phyloP scores from a whole-genome alignment of 2,888 invertebrate genomes.

The Drosophila melanocephala region DNA sequence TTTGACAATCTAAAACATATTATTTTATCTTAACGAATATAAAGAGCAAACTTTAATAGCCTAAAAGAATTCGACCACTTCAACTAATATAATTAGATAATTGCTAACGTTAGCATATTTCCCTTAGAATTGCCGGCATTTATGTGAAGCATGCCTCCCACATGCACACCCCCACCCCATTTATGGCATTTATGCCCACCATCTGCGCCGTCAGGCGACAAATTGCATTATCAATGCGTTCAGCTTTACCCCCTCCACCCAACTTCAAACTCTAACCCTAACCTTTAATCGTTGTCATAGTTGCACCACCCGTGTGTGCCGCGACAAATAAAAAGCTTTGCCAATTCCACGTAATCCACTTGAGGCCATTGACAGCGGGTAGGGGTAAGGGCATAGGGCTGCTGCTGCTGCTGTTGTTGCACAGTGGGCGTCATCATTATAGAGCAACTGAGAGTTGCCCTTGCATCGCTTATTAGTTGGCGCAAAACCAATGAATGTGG shows the following conservation, averaged over 20 bases:
- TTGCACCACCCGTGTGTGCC: slow-evolving; percentile 28
- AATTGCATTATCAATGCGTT: slow-evolving; percentile 66
- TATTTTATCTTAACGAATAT: background rate
- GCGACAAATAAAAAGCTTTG: slow-evolving; percentile 46
- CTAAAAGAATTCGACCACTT: background rate
- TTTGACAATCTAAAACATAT: background rate
- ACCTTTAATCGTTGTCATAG: background rate
- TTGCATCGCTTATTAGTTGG: slow-evolving; percentile 67
- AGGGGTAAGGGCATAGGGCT: background rate
- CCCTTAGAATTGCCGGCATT: background rate
- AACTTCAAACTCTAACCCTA: background rate
- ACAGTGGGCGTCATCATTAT: slow-evolving; percentile 57
- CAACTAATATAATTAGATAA: background rate
- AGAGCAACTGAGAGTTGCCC: slow-evolving; percentile 45
- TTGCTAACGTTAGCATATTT: background rate
- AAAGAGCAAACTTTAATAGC: background rate
- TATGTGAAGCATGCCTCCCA: slow-evolving; percentile 10
- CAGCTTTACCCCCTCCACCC: background rate
- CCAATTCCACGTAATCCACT: slow-evolving; percentile 68
- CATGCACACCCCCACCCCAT: background rate
- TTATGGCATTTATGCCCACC: slow-evolving; percentile 13
- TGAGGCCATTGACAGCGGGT: slow-evolving; percentile 42
- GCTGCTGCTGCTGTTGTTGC: slow-evolving; percentile 12
- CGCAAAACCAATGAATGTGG: slow-evolving; percentile 68
- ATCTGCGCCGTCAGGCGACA: slow-evolving; percentile 40